Base-by-base conservation (phyloP, 2,797 vertebrate species). In the Alauda arvensis region DNA sequence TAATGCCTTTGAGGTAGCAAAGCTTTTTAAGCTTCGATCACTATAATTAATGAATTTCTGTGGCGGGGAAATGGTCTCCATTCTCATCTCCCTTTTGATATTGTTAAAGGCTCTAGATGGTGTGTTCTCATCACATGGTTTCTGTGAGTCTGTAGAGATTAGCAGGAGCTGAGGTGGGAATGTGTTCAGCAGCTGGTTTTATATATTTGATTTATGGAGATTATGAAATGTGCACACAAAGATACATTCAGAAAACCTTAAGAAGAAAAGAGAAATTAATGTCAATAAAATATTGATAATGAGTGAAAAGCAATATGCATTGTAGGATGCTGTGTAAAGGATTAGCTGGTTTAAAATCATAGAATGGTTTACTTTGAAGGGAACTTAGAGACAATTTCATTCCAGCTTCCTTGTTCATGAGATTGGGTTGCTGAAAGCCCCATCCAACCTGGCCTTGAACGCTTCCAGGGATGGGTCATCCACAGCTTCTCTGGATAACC, bases 161-260 rank as follows among this genome's bases (percentile, higher is more conserved):
- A 85, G 19, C 28, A 8, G 48, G 28, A 39, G 25, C 68, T 81
- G 78, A 34, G 28, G 21, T 61, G 40, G 45, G 34, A 75, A 23
- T 52, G 21, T 78, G 68, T 40, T 6, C 4, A 6, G 29, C 28
- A 65, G 13, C 59, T 75, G 23, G 65, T 85, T 83, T 37, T 82
- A 1, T 52, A 3, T 37, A 39, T 69, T 59, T 0, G 0, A 1
- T 75, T 45, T 80, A 31, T 49, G 29, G 46, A 11, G 43, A 78
- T 11, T 45, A 51, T 1, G 1, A 43, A 60, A 17, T 83, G 23
- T 53, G 25, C 24, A 8, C 15, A 10, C 1, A 0, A 25, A 39
- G 55, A 25, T 62, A 34, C 3, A 16, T 59, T 48, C 33, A 37
- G 40, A 75, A 83, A 75, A 56, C 10, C 5, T 37, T 16, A 49